These are phyloP conservation scores for Kryptopterus vitreolus DNA, from an alignment of 2,797 vertebrate species.

Conservation along the genomic window DNA sequence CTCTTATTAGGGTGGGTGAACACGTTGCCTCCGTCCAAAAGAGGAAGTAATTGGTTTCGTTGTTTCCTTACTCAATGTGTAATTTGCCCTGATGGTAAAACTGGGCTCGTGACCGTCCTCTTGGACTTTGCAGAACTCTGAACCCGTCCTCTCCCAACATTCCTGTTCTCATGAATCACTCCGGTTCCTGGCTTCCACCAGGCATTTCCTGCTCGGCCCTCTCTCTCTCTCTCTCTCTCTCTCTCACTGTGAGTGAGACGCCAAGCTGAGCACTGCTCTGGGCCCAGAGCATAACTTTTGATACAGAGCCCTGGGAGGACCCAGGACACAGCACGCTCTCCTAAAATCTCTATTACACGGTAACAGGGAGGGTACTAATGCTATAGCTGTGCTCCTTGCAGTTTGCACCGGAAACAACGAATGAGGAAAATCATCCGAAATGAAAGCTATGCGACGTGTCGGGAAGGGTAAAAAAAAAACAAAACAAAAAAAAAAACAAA, in stretches of 20 bases:
- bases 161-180: slow-evolving; percentile 95
- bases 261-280: slow-evolving; percentile 76
- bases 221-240: slow-evolving; percentile 42
- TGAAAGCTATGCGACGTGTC: slow-evolving; percentile 40
- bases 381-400: not conserved
- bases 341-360: slow-evolving; percentile 21
- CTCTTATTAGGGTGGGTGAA: slow-evolving; percentile 89
- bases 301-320: slow-evolving; percentile 39
- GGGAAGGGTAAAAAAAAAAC: too few species aligned
- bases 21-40: slow-evolving; percentile 84
- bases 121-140: slow-evolving; percentile 78
- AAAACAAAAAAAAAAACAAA: slow-evolving; percentile 17
- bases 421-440: slow-evolving; percentile 33
- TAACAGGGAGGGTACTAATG: slow-evolving; percentile 4
- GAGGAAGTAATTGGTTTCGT: slow-evolving; percentile 92
- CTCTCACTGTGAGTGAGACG: slow-evolving; percentile 59
- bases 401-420: slow-evolving; percentile 36
- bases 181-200: slow-evolving; percentile 94
- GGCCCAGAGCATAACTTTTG: slow-evolving; percentile 30
- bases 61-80: slow-evolving; percentile 88
- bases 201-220: slow-evolving; percentile 91
- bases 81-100: slow-evolving; percentile 97
- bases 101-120: slow-evolving; percentile 92
- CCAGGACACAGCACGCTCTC: slow-evolving; percentile 23
- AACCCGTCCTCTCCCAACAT: slow-evolving; percentile 79